Conservation (phyloP, 2,888 invertebrate species). For the Thera britannica region DNA sequence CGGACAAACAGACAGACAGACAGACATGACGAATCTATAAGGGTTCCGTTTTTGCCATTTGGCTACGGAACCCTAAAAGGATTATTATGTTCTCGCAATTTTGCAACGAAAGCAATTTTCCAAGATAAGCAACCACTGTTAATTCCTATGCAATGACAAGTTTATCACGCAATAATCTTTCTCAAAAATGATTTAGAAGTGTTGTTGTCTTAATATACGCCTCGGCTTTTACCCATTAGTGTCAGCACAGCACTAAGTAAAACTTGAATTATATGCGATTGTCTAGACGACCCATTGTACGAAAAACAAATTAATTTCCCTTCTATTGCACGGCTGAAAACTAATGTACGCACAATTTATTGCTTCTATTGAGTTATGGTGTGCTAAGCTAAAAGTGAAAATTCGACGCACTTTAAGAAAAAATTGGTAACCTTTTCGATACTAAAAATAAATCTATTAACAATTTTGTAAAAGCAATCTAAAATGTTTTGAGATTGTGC, state of each 20-base stretch:
- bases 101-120: too few relatives aligned
- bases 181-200: slow-evolving; percentile 58
- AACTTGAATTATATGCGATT: slow-evolving; percentile 81
- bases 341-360: slow-evolving; percentile 75
- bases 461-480: too few relatives aligned
- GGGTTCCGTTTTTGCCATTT: too few relatives aligned
- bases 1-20: too few relatives aligned
- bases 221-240: slow-evolving; percentile 70
- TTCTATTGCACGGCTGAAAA: slow-evolving; percentile 70
- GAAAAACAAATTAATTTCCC: slow-evolving; percentile 83
- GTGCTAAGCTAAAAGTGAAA: slow-evolving; percentile 62
- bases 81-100: too few relatives aligned
- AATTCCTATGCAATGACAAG: neutral
- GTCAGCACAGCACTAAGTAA: slow-evolving; percentile 75
- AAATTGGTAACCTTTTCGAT: slow-evolving; percentile 15
- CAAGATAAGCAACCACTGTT: neutral
- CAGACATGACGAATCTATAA: too few relatives aligned
- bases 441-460: too few relatives aligned
- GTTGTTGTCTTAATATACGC: slow-evolving; percentile 60
- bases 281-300: slow-evolving; percentile 83
- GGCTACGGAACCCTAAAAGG: too few relatives aligned
- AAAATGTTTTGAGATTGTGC: too few relatives aligned
- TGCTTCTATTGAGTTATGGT: slow-evolving; percentile 74
- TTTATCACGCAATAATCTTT: slow-evolving; percentile 32
- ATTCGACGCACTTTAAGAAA: slow-evolving; percentile 55